These are phyloP conservation scores for Andricus curvator DNA, from an alignment of 2,888 invertebrate species.

Conservation along the genomic window DNA sequence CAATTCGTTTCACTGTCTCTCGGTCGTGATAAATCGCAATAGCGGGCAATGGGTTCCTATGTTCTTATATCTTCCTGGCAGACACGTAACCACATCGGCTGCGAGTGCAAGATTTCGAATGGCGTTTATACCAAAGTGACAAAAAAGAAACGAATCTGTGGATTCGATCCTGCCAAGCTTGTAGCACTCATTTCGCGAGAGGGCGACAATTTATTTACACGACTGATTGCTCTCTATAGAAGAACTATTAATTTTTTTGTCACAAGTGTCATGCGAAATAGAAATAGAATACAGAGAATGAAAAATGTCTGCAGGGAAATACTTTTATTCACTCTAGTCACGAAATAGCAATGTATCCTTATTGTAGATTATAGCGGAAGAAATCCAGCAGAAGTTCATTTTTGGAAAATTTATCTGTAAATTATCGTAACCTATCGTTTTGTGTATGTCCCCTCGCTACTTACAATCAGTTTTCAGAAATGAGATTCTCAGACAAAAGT, in stretches of 20 bases:
- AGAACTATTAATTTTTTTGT: constrained; percentile 30
- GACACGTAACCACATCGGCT: constrained; percentile 48
- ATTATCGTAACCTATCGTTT: no score
- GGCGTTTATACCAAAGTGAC: constrained; percentile 7
- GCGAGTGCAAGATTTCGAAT: constrained; percentile 44
- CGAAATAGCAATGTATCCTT: no score
- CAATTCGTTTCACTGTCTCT: constrained; percentile 70
- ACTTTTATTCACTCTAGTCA: constrained; percentile 46
- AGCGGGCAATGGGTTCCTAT: constrained; percentile 64
- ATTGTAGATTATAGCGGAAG: no score
- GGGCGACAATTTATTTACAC: constrained; percentile 13
- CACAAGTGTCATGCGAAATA: constrained; percentile 20
- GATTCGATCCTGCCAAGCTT: not conserved
- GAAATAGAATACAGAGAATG: constrained; percentile 28
- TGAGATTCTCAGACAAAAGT: no score
- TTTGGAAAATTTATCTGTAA: no score
- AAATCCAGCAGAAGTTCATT: no score
- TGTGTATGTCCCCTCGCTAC: no score
- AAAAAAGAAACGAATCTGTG: constrained; percentile 15
- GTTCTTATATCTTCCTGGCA: constrained; percentile 56
- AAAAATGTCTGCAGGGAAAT: constrained; percentile 47
- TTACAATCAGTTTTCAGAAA: no score
- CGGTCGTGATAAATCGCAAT: constrained; percentile 69
- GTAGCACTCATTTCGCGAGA: constrained; percentile 7
- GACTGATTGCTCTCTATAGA: constrained; percentile 23